phyloP scores from a whole-genome alignment of 2,888 invertebrate genomes.

The Heliconius cydno region DNA sequence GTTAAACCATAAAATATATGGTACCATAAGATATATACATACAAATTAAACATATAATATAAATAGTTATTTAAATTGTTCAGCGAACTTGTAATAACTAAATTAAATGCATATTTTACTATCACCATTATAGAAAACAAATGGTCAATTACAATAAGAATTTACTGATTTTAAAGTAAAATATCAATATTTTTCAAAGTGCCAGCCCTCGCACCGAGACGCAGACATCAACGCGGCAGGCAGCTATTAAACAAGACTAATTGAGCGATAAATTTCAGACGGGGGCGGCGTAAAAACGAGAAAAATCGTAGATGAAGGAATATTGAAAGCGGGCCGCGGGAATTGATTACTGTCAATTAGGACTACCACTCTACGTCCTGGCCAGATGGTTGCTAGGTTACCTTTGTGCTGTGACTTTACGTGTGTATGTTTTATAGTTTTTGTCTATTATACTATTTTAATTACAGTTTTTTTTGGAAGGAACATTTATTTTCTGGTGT shows the following conservation, averaged over 20 bases:
- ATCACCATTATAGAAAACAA: not conserved
- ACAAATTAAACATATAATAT: not conserved
- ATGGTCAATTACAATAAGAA: not conserved
- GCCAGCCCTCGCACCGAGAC: slow-evolving; percentile 76
- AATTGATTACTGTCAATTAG: slow-evolving; percentile 84
- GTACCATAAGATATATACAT: not conserved
- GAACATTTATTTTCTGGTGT: too few relatives aligned
- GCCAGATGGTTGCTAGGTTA: slow-evolving; percentile 63
- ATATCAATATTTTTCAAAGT: slow-evolving; percentile 31
- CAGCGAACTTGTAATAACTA: not conserved
- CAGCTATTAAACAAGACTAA: slow-evolving; percentile 85
- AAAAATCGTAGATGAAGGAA: slow-evolving; percentile 76
- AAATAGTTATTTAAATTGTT: not conserved
- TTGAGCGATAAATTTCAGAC: slow-evolving; percentile 84
- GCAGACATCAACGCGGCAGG: slow-evolving; percentile 83
- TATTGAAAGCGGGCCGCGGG: slow-evolving; percentile 80
- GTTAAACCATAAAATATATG: not conserved
- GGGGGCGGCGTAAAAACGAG: slow-evolving; percentile 80
- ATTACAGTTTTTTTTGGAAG: not conserved
- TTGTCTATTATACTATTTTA: not conserved
- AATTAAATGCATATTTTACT: not conserved
- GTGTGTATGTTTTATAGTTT: not conserved
- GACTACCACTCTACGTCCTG: slow-evolving; percentile 68
- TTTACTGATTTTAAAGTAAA: not conserved
- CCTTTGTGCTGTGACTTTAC: slow-evolving; percentile 15